phyloP scores from a whole-genome alignment of 2,797 vertebrate genomes.

The Acanthiza pusilla region DNA sequence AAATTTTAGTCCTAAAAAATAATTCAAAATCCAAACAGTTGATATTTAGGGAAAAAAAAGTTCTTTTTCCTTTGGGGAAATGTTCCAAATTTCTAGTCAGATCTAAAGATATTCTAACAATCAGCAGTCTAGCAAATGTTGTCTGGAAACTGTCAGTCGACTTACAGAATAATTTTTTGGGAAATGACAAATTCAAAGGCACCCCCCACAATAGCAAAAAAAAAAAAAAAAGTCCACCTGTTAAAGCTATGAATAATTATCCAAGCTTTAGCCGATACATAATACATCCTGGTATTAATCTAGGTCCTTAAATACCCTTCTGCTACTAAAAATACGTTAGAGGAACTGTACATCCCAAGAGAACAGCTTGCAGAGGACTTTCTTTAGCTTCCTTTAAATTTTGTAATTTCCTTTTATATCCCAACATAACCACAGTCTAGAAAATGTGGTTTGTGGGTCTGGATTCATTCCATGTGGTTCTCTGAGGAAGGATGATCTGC shows the following conservation, averaged over 20 bases:
- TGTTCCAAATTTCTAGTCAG: background rate
- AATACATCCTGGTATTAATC: conserved; percentile 55
- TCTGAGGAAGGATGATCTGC: background rate
- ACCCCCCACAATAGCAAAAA: background rate
- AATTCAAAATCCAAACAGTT: background rate
- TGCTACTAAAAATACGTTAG: conserved; percentile 48
- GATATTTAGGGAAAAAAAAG: background rate
- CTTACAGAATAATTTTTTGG: background rate
- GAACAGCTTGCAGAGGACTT: conserved; percentile 17
- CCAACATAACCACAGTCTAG: conserved; percentile 1
- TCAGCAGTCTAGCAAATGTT: background rate
- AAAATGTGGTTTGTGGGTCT: conserved; percentile 31
- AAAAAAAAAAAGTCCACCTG: background rate
- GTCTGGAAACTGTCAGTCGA: background rate
- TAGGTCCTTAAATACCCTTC: conserved; percentile 37
- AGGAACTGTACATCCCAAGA: conserved; percentile 25
- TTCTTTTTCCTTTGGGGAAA: background rate
- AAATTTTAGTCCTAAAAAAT: background rate
- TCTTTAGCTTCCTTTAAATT: conserved; percentile 28
- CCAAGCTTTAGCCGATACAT: background rate
- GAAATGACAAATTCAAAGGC: background rate
- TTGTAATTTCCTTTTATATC: conserved; percentile 20
- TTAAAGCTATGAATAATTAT: conserved; percentile 44
- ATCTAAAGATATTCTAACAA: background rate
- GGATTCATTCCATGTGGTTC: background rate